A percentile compares a stretch with the other conserved stretches of the same genome.
Conservation (phyloP, 2,113 vertebrate species). For the Coryphaenoides rupestris region DNA sequence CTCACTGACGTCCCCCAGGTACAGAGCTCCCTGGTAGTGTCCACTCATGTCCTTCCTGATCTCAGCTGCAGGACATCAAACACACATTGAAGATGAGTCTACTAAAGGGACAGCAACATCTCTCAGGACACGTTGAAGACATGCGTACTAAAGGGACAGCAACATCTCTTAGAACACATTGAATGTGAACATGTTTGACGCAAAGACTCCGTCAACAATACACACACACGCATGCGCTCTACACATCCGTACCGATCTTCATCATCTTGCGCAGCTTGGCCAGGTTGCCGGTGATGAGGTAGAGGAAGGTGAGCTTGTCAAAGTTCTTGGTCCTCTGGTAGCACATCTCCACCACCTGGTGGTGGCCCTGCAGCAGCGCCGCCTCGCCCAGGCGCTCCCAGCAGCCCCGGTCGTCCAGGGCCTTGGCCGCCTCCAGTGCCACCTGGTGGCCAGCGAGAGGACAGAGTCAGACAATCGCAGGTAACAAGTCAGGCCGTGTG, state of each 20-base stretch:
- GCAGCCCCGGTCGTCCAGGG: conserved; percentile 91
- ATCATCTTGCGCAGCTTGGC: conserved; percentile 98
- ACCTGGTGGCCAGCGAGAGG: conserved; percentile 65
- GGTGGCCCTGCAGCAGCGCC: conserved; percentile 91
- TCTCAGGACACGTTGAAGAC: not conserved
- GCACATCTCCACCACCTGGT: conserved; percentile 99
- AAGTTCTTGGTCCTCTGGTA: conserved; percentile 99
- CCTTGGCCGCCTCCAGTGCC: conserved; percentile 92
- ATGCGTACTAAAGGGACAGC: not conserved
- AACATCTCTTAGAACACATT: no score
- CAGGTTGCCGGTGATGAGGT: conserved; percentile 95
- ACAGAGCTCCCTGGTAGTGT: conserved; percentile 95
- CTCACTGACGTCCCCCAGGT: conserved; percentile 92
- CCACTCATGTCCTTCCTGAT: conserved; percentile 99
- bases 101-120: no score
- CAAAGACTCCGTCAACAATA: not conserved
- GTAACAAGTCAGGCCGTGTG: no score
- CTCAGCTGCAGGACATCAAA: conserved; percentile 76
- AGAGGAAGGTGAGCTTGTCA: conserved; percentile 94
- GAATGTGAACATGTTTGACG: not conserved
- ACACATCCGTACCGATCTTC: conserved; percentile 85
- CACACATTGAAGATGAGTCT: no score
- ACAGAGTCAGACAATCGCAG: conserved; percentile 54
- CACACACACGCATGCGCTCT: not conserved
- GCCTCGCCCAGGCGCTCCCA: conserved; percentile 96